Evolutionary conservation across 2,888 invertebrate genomes (phyloP).

Genomic region (Drosophila pseudotalamancana): DNA sequence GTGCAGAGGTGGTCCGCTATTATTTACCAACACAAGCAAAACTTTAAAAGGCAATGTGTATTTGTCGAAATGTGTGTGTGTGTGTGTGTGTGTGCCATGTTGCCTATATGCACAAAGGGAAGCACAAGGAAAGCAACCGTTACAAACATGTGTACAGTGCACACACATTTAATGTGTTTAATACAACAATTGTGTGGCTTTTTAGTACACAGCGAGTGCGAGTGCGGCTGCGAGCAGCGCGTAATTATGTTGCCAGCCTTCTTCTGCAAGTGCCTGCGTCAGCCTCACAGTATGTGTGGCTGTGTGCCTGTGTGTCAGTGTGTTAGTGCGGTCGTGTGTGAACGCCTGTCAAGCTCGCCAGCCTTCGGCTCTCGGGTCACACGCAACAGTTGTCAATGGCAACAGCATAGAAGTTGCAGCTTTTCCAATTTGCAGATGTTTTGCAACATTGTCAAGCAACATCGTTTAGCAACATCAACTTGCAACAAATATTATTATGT

Average conservation of each 20-base stretch:
- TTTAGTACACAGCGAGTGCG: slow-evolving; percentile 60
- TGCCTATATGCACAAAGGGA: slow-evolving; percentile 19
- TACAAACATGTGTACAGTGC: slow-evolving; percentile 51
- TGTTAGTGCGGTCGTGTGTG: not conserved
- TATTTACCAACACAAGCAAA: slow-evolving; percentile 69
- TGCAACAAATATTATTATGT: no score
- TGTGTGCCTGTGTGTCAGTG: slow-evolving; percentile 12
- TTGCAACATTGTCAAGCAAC: slow-evolving; percentile 24
- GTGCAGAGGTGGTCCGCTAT: slow-evolving; percentile 44
- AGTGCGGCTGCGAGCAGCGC: slow-evolving; percentile 28
- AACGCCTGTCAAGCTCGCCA: not conserved
- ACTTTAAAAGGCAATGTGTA: slow-evolving; percentile 53
- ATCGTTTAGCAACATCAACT: not conserved
- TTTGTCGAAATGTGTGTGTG: slow-evolving; percentile 4
- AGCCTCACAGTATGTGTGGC: not conserved
- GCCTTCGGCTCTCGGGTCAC: slow-evolving; percentile 36
- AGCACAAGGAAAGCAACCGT: slow-evolving; percentile 4
- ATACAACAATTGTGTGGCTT: slow-evolving; percentile 70
- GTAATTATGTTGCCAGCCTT: slow-evolving; percentile 54
- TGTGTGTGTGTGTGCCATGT: not conserved
- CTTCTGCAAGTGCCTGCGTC: not conserved
- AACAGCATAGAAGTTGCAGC: slow-evolving; percentile 31
- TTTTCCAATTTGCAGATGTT: not conserved
- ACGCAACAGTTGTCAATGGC: slow-evolving; percentile 68
- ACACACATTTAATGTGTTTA: slow-evolving; percentile 51